These are phyloP conservation scores for Meles meles DNA, from an alignment of 2,113 vertebrate species.

Conservation along the genomic window DNA sequence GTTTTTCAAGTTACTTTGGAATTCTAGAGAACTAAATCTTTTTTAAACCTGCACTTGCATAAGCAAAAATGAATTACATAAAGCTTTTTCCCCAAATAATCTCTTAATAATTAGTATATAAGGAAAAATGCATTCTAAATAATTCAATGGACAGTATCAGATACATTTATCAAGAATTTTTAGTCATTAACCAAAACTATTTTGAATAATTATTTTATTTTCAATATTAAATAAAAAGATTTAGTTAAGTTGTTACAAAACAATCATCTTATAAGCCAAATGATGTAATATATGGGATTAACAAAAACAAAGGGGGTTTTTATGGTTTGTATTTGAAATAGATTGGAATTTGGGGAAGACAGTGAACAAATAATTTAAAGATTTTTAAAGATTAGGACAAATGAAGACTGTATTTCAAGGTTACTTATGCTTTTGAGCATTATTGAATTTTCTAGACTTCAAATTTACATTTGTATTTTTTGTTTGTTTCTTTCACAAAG, in stretches of 20 bases:
- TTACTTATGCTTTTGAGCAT: neutral
- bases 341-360: conserved; percentile 6
- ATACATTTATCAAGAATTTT: neutral
- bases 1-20: conserved; percentile 8
- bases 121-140: neutral
- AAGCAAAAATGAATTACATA: conserved; percentile 16
- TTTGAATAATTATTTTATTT: conserved; percentile 32
- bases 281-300: neutral
- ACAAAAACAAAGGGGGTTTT: neutral
- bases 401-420: conserved; percentile 42
- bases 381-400: conserved; percentile 31
- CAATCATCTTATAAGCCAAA: neutral
- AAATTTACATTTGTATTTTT: conserved; percentile 7
- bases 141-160: neutral
- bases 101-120: neutral
- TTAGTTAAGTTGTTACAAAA: conserved; percentile 30
- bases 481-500: neutral
- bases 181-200: conserved; percentile 20
- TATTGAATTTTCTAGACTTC: conserved; percentile 8
- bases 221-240: conserved; percentile 14
- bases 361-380: conserved; percentile 17
- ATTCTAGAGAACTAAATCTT: neutral
- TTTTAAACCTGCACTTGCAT: neutral
- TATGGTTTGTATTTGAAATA: conserved; percentile 18
- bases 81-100: neutral